phyloP scores from a whole-genome alignment of 2,113 vertebrate genomes.

The Leptobrachium ailaonicum region DNA sequence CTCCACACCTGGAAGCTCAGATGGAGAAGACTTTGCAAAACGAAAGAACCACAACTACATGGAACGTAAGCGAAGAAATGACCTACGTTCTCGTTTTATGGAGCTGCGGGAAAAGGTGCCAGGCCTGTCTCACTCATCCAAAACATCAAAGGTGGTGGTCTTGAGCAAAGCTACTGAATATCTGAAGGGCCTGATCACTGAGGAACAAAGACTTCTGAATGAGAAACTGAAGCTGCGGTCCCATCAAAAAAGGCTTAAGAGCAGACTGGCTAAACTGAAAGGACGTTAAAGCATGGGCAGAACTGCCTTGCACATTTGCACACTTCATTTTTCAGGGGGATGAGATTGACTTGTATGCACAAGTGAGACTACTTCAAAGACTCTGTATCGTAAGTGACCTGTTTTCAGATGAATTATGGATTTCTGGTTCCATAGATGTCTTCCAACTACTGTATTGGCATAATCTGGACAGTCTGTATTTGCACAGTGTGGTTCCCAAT shows the following conservation, averaged over 20 bases:
- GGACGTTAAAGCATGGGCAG: slow-evolving; percentile 66
- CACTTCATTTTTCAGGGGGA: slow-evolving; percentile 54
- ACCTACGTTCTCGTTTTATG: slow-evolving; percentile 88
- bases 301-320: slow-evolving; percentile 64
- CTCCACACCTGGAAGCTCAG: slow-evolving; percentile 71
- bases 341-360: slow-evolving; percentile 10
- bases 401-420: slow-evolving; percentile 25
- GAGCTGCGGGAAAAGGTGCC: slow-evolving; percentile 87
- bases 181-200: slow-evolving; percentile 74
- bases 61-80: slow-evolving; percentile 89
- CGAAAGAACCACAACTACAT: slow-evolving; percentile 91
- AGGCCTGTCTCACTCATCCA: slow-evolving; percentile 77
- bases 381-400: slow-evolving; percentile 15
- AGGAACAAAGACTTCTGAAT: slow-evolving; percentile 74
- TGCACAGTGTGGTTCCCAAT: no score
- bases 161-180: slow-evolving; percentile 88
- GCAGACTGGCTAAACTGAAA: slow-evolving; percentile 77
- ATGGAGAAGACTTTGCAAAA: slow-evolving; percentile 86
- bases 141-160: slow-evolving; percentile 92
- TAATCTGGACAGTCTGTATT: background rate
- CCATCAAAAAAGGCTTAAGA: slow-evolving; percentile 80
- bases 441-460: slow-evolving; percentile 3
- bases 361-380: slow-evolving; percentile 19
- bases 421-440: slow-evolving; percentile 25
- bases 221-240: slow-evolving; percentile 83